phyloP scores from a whole-genome alignment of 2,888 invertebrate species.

The Scaptomyza tumidula region DNA sequence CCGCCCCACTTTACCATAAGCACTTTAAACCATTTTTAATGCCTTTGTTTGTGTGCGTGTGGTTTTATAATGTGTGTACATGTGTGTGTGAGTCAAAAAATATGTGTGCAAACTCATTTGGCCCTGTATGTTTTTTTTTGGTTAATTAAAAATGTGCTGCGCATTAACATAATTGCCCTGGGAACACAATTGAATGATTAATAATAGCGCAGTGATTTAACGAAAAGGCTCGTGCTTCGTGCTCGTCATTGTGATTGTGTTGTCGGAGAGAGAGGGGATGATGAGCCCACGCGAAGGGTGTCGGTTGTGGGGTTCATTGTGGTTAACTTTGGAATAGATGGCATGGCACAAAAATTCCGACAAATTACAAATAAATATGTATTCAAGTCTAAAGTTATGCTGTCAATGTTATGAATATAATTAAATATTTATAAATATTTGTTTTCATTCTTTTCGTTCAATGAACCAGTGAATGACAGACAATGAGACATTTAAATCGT shows the following conservation, averaged over 20 bases:
- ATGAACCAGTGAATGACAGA: not conserved
- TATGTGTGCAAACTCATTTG: constrained; percentile 11
- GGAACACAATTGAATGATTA: constrained; percentile 75
- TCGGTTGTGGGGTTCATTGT: too few relatives aligned
- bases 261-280: not conserved
- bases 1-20: constrained; percentile 38
- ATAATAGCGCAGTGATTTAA: constrained; percentile 68
- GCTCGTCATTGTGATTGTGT: constrained; percentile 43
- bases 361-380: not conserved
- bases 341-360: not conserved
- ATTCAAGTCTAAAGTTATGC: not conserved
- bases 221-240: constrained; percentile 35
- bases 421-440: not conserved
- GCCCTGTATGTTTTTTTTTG: constrained; percentile 24
- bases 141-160: constrained; percentile 72
- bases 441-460: not conserved
- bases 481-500: not conserved
- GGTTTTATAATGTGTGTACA: constrained; percentile 35
- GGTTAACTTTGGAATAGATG: not conserved
- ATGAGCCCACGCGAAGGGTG: not conserved
- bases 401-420: not conserved
- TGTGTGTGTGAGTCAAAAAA: constrained; percentile 17
- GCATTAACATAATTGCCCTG: constrained; percentile 72
- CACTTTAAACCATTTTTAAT: constrained; percentile 47
- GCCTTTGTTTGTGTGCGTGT: constrained; percentile 36